Evolutionary conservation across 1,140 invertebrate genomes (phyloP), one percentile per base, ranked within the genome.

Genomic region (Tribolium madens): DNA sequence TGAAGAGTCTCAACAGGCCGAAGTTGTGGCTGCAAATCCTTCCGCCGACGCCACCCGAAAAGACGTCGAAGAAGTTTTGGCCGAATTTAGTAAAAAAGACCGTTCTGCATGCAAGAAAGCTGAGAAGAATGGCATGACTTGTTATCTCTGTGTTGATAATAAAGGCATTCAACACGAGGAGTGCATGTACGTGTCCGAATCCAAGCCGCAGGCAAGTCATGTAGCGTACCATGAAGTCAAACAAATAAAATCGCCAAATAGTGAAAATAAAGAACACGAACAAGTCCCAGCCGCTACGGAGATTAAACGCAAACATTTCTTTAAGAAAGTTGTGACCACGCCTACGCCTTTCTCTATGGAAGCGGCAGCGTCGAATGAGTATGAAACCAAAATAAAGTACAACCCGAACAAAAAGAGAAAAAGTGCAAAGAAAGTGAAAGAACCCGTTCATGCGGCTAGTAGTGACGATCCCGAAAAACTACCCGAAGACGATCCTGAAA

Each of bases 51-150:
- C 87, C 75, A 87, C 85, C 4, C 89, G 88, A 78, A 90, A 91
- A 79, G 90, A 93, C 77, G 90, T 93, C 10, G 91, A 92, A 83
- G 89, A 90, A 80, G 90, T 92, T 33, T 84, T 93, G 76, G 89
- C 90, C 14, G 91, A 92, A 79, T 93, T 93, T 77, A 88, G 88
- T 15, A 89, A 90, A 75, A 91, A 92, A 82, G 92, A 94, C 81
- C 85, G 91, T 68, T 91, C 91, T 1, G 87, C 89, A 2, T 94
- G 92, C 81, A 91, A 92, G 80, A 93, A 92, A 82, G 86, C 91
- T 0, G 87, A 90, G 71, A 91, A 91, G 79, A 90, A 92, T 77
- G 90, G 90, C 21, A 93, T 93, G 91, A 93, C 92, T 2, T 94
- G 93, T 83, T 93, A 90, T 83, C 87, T 91, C 73, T 94, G 93